A percentile compares a stretch with the other conserved stretches of the same genome.
phyloP scores from a whole-genome alignment of 1,140 invertebrate species.

The Notospermus geniculatus region DNA sequence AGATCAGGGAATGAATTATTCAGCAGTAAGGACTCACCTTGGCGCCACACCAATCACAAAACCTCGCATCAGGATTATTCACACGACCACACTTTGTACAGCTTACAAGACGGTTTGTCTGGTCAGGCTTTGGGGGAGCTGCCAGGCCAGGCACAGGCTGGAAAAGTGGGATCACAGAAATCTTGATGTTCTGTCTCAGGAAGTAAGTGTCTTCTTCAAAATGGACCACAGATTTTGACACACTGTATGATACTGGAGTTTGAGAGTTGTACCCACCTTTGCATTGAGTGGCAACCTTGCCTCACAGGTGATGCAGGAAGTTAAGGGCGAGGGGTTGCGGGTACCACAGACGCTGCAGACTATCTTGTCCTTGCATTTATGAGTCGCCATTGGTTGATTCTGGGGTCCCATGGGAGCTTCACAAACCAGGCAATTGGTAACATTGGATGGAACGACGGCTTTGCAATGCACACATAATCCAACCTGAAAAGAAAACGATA shows the following conservation, averaged over 20 bases:
- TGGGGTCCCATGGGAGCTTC: constrained; percentile 51
- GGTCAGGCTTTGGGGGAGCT: constrained; percentile 27
- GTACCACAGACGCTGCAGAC: constrained; percentile 43
- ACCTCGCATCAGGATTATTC: constrained; percentile 47
- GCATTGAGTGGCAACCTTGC: constrained; percentile 26
- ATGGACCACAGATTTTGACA: too few relatives aligned
- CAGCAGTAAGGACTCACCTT: constrained; percentile 36
- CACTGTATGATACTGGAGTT: too few relatives aligned
- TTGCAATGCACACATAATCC: constrained; percentile 50
- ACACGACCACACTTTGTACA: constrained; percentile 46
- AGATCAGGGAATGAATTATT: too few relatives aligned
- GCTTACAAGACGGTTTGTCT: constrained; percentile 28
- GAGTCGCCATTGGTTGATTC: constrained; percentile 36
- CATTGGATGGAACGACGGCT: constrained; percentile 52
- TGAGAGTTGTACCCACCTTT: neutral
- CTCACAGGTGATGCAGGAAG: constrained; percentile 41
- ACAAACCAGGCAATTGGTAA: constrained; percentile 48
- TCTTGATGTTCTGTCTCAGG: too few relatives aligned
- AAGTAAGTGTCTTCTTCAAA: too few relatives aligned
- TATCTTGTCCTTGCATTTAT: constrained; percentile 29
- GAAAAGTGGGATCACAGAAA: constrained; percentile 7
- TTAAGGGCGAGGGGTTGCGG: constrained; percentile 41
- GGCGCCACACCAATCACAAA: constrained; percentile 52
- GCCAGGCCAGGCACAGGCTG: constrained; percentile 22
- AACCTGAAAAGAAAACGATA: constrained; percentile 35